Base-by-base conservation (phyloP, 2,113 vertebrate genomes). In the Oreotrochilus melanogaster region DNA sequence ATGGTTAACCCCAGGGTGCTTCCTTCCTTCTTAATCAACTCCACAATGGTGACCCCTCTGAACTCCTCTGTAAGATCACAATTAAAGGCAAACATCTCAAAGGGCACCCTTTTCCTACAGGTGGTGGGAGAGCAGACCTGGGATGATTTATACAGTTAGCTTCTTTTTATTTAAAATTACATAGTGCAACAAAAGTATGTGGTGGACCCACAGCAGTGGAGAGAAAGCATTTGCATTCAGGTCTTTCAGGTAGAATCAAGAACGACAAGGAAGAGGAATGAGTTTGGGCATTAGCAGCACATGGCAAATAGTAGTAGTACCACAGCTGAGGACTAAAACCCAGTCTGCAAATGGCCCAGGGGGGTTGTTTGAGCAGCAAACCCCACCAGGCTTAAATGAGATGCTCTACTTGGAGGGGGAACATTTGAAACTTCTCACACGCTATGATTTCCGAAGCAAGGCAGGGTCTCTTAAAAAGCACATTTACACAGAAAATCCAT, bases 21-120 rank as follows among this genome's bases (percentile, higher is more conserved):
- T 89, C 99, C 99, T 94, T 99, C 99, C 60, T 99, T 99, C 97
- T 99, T 99, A 94, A 99, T 98, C 95, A 99, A 98, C 96, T 99
- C 99, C 97, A 99, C 99, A 0, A 99, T 98, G 70, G 99, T 99
- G 91, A 99, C 97, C 27, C 99, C 99, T 89, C 99, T 96, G 96
- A 98, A 98, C 95, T 99, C 99, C 75, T 99, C 99, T 99, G 98
- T 83, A 45, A 91, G 43, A 88, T n/a, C 3, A 19, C 35, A 27
- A 94, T 94, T 35, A 88, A 92, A 83, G 69, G 51, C 27, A 88
- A 73, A 79, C 25, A 50, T 30, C 60, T 90, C 65, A 93, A 73
- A 76, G 10, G 21, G 58, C 23, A 70, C 3, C 4, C 17, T 67
- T 67, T 48, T 89, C 53, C 60, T 80, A 16, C 21, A 43, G 8